Evolutionary conservation across 2,888 invertebrate species (phyloP).

Genomic region (Pristionchus mayeri): DNA sequence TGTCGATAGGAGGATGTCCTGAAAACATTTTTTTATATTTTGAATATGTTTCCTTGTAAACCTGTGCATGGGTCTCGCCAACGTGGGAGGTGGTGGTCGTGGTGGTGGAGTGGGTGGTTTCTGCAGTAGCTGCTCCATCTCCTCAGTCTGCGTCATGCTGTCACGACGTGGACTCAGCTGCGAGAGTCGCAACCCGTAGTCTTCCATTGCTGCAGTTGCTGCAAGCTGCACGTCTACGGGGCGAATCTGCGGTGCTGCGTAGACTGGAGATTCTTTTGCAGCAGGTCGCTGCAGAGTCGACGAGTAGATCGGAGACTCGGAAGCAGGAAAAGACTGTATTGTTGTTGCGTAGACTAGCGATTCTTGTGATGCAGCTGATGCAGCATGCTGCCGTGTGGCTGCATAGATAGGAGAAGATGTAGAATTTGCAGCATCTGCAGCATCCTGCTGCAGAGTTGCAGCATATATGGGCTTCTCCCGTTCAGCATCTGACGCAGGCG

Average conservation of each 20-base stretch:
- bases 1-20: neutral
- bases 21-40: neutral
- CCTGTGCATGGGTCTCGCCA: slow-evolving; percentile 14
- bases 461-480: neutral
- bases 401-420: neutral
- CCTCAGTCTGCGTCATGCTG: neutral
- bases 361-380: no score
- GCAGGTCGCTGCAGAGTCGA: neutral
- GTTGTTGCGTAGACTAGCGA: neutral
- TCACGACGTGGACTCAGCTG: neutral
- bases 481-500: no score
- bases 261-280: neutral
- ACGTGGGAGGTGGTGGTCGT: slow-evolving; percentile 24
- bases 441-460: neutral
- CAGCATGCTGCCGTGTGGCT: neutral
- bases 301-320: neutral
- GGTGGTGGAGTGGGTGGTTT: neutral
- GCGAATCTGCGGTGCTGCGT: neutral
- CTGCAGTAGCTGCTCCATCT: no score
- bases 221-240: no score
- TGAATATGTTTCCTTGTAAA: neutral
- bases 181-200: slow-evolving; percentile 26
- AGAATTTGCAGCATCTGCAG: neutral
- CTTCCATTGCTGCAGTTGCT: neutral
- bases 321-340: no score